These are phyloP conservation scores for Lissocephala sabroskyi DNA, from an alignment of 2,888 invertebrate species.

Conservation along the genomic window DNA sequence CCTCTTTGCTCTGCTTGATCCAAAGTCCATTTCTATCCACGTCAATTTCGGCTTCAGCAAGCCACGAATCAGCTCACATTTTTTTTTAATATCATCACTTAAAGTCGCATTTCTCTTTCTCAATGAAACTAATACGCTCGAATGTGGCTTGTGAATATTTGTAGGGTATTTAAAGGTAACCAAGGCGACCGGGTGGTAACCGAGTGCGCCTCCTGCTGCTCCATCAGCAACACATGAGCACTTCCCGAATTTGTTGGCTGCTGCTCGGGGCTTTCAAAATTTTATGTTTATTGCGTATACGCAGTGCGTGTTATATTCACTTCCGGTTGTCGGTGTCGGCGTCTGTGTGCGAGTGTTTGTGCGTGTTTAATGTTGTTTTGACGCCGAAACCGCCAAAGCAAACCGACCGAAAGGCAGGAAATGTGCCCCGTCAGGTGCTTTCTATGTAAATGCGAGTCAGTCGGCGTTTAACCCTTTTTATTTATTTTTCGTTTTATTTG, in stretches of 20 bases:
- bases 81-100: no score
- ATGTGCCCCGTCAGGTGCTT: slow-evolving; percentile 60
- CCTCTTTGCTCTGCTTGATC: no score
- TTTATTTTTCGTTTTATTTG: background rate
- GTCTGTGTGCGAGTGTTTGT: slow-evolving; percentile 20
- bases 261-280: slow-evolving; percentile 42
- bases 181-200: slow-evolving; percentile 4
- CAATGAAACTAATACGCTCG: no score
- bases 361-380: slow-evolving; percentile 62
- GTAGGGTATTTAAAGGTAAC: slow-evolving; percentile 17
- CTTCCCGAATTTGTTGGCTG: slow-evolving; percentile 2
- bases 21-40: no score
- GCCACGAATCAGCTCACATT: no score
- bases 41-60: no score
- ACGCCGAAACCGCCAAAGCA: slow-evolving; percentile 33
- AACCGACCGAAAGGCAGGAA: slow-evolving; percentile 44
- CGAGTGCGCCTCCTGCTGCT: background rate
- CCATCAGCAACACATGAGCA: no score
- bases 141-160: background rate
- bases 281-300: slow-evolving; percentile 49
- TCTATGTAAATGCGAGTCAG: slow-evolving; percentile 48
- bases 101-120: no score
- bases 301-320: slow-evolving; percentile 35
- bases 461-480: no score
- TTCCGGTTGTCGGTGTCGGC: slow-evolving; percentile 33